These are phyloP conservation scores for Tetraneura akinire DNA, from an alignment of 1,140 invertebrate species.

Conservation along the genomic window DNA sequence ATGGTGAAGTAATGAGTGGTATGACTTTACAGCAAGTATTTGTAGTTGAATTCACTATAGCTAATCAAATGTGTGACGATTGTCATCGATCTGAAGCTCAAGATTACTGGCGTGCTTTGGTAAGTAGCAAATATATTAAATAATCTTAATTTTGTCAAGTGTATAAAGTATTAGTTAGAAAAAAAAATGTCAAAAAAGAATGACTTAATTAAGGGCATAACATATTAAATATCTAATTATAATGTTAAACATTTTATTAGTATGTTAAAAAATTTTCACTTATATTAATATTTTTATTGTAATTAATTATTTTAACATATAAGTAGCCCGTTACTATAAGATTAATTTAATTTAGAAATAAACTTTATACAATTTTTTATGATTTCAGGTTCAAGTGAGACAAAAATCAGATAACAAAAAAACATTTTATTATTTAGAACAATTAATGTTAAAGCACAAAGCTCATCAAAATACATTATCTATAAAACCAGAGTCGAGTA, in stretches of 20 bases:
- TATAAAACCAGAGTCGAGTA: slow-evolving; percentile 91
- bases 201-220: too few relatives aligned
- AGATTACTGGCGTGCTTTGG: slow-evolving; percentile 92
- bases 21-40: slow-evolving; percentile 89
- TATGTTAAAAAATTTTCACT: too few relatives aligned
- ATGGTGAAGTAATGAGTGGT: slow-evolving; percentile 86
- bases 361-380: neutral
- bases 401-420: slow-evolving; percentile 93
- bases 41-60: slow-evolving; percentile 89
- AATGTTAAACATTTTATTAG: too few relatives aligned
- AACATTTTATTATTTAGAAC: slow-evolving; percentile 98
- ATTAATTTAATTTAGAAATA: too few relatives aligned
- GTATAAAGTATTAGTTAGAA: neutral
- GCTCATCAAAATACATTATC: slow-evolving; percentile 89
- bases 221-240: too few relatives aligned
- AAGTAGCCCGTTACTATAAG: too few relatives aligned
- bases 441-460: slow-evolving; percentile 93
- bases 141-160: too few relatives aligned
- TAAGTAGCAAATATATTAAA: slow-evolving; percentile 59
- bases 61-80: slow-evolving; percentile 95
- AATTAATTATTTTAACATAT: too few relatives aligned
- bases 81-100: slow-evolving; percentile 97
- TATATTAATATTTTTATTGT: too few relatives aligned
- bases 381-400: slow-evolving; percentile 73
- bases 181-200: too few relatives aligned